These are phyloP conservation scores for Drosophila hawaiiensis DNA, from an alignment of 2,888 invertebrate species.

Conservation along the genomic window DNA sequence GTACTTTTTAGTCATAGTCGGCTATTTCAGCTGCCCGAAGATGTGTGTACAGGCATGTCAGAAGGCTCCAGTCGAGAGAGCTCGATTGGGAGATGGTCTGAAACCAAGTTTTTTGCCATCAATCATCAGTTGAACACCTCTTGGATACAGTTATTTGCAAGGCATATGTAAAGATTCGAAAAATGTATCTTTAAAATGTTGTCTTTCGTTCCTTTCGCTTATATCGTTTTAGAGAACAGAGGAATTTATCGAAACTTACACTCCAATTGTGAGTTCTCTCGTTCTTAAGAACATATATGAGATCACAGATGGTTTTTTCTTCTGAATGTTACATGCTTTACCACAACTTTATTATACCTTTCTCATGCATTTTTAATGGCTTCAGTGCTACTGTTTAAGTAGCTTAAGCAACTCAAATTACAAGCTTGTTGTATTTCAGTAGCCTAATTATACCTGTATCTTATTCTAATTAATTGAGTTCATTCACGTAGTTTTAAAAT, in stretches of 20 bases:
- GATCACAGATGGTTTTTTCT: not conserved
- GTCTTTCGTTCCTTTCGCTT: not conserved
- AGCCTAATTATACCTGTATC: not conserved
- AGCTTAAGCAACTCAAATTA: conserved; percentile 47
- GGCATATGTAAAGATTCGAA: not conserved
- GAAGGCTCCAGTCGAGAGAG: not conserved
- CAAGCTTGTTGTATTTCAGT: conserved; percentile 3
- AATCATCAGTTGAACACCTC: not conserved
- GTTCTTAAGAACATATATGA: not conserved
- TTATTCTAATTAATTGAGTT: not conserved
- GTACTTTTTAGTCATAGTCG: not conserved
- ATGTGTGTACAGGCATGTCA: not conserved
- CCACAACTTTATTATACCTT: not conserved
- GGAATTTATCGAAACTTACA: not conserved
- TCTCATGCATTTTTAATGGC: not conserved
- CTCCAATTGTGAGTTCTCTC: not conserved
- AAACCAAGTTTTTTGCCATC: not conserved
- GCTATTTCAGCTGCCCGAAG: conserved; percentile 28
- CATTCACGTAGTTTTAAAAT: not conserved
- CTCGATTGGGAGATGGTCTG: not conserved
- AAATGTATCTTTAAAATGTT: not conserved
- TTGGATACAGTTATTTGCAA: not conserved
- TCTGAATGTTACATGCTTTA: not conserved
- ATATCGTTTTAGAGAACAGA: not conserved
- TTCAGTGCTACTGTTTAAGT: not conserved